Evolutionary conservation across 2,888 invertebrate species (phyloP), one percentile per base, ranked within the genome.

Genomic region (Hirtodrosophila trivittata): DNA sequence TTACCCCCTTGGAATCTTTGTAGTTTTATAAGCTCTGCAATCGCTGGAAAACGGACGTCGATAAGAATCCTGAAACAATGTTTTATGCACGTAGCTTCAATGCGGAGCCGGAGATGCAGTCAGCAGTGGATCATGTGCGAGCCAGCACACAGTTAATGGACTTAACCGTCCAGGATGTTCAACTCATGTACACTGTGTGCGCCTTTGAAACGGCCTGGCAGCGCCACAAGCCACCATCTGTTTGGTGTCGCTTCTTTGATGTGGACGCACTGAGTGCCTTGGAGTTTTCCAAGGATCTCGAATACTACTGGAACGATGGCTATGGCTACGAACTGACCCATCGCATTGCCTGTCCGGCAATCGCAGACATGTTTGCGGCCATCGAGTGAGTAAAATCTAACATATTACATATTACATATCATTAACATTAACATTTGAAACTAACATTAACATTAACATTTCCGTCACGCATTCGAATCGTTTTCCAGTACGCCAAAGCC

Each of bases 131-230:
- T 28, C 77, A 93, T 51, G 86, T 95, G 65, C 88, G 91, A 66
- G 89, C 92, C 41, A 91, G 95, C 71, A 94, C 94, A 49, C 90
- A 92, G 62, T 91, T 93, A 71, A 94, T 94, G 69, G 59, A 81
- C 7, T 91, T 95, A 52, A 88, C 91, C 76, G 87, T 71, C 94
- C 94, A 92, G 51, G 93, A 92, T 68, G 92, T 93, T 46, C 90
- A 92, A 59, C 89, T 94, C 33, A 94, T 97, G 91, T 95, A 95
- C 86, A 92, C 93, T 73, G 93, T 93, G 30, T 97, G 97, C 90
- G 94, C 93, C 0, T 97, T 94, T 90, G 97, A 97, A 91, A 95
- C 95, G 3, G 94, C 97, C n/a, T 95, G 95, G 95, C 92, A 93
- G 60, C 93, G 93, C 70, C 90, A 63, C 62, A 83, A 86, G 25